Evolutionary conservation across 2,797 vertebrate genomes (phyloP).

Genomic region (Microctenopoma lineatum): DNA sequence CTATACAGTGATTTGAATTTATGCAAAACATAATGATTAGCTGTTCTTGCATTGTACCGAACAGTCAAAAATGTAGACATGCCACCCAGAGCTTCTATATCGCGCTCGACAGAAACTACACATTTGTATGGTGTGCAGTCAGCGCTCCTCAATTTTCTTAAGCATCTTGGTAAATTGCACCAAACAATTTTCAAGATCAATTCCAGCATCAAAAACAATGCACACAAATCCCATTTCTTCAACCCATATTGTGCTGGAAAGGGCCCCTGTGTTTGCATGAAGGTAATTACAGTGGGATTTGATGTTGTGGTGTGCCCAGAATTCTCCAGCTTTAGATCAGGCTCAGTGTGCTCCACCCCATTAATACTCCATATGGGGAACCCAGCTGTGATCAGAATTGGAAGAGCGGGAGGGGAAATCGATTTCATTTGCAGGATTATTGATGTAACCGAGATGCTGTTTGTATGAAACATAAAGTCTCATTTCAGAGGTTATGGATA

Average conservation of each 20-base stretch:
- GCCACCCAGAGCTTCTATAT: constrained; percentile 45
- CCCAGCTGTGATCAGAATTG: constrained; percentile 89
- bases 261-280: constrained; percentile 84
- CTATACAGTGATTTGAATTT: constrained; percentile 49
- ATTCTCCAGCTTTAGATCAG: constrained; percentile 85
- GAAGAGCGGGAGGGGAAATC: constrained; percentile 87
- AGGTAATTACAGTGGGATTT: constrained; percentile 89
- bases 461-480: constrained; percentile 88
- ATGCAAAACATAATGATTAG: constrained; percentile 43
- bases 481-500: constrained; percentile 86
- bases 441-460: constrained; percentile 85
- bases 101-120: constrained; percentile 50
- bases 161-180: constrained; percentile 82
- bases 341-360: constrained; percentile 84
- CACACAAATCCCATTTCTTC: constrained; percentile 83
- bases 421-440: constrained; percentile 90
- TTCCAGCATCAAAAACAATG: constrained; percentile 81
- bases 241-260: constrained; percentile 79
- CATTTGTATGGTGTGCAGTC: constrained; percentile 67
- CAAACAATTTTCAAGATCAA: constrained; percentile 84
- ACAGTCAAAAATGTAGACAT: constrained; percentile 65
- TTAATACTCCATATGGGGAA: constrained; percentile 87
- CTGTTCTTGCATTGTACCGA: constrained; percentile 49
- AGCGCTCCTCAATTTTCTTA: constrained; percentile 70
- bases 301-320: constrained; percentile 85